Evolutionary conservation across 2,797 vertebrate species (phyloP), one percentile per base, ranked within the genome.

Genomic region (Scolopax bukidnonensis): DNA sequence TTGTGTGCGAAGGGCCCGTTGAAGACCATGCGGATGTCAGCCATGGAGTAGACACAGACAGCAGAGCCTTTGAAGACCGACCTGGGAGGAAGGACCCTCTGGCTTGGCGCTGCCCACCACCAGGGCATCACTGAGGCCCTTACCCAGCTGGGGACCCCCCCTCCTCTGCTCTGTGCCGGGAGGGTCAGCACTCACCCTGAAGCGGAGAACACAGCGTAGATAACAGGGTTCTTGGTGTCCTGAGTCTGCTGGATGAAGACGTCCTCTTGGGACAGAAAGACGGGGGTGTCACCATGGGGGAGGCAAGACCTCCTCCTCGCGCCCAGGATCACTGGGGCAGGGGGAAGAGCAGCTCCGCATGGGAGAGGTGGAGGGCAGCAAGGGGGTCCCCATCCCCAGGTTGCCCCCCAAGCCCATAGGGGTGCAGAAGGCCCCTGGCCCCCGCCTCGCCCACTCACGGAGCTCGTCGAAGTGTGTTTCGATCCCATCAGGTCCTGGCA

Each of bases 401-500:
- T 28, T 69, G 28, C 8, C 23, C 17, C 60, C 9, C 41, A 76
- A 75, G 51, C 48, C 60, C 8, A 0, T 19, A 54, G 56, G 24
- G 10, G 43, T 65, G 59, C 38, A 76, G 24, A 74, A 91, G 33
- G 27, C 19, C 63, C 38, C 50, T 2, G 3, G 0, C 14, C 16
- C 40, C 33, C 18, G 38, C 43, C 65, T 33, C 0, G 3, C n/a
- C 64, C 78, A 97, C 99, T 99, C 98, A 99, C 99, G 98, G 76
- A 99, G 98, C 97, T 99, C 99, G 2, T 99, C 99, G 5, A 99
- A 99, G 96, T 99, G 99, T 0, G 99, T 99, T 97, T 99, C 99
- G 0, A 99, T 99, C 89, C 99, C 99, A 2, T 99, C 99, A 0
- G 98, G 98, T 28, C 99, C 99, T 0, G 99, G 99, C 85, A 99